Evolutionary conservation across 2,797 vertebrate genomes (phyloP).

Genomic region (Danio kyathit): DNA sequence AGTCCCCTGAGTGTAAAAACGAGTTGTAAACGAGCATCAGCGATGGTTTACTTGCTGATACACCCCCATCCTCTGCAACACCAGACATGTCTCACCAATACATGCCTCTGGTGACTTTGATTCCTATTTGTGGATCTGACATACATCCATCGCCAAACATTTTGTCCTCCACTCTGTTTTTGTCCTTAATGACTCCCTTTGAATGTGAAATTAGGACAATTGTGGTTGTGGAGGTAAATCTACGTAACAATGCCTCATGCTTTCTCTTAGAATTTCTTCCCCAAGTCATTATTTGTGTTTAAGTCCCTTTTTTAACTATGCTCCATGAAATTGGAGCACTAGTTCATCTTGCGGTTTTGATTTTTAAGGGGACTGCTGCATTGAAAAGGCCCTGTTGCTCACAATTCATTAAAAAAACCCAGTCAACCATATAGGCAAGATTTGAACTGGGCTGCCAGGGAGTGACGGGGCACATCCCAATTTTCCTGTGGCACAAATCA

Average conservation of each 20-base stretch:
- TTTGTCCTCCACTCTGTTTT: constrained; percentile 58
- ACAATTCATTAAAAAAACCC: constrained; percentile 75
- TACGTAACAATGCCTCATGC: constrained; percentile 47
- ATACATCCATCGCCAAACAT: constrained; percentile 72
- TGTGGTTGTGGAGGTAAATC: constrained; percentile 30
- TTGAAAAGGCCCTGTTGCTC: constrained; percentile 54
- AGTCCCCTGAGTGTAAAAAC: constrained; percentile 5
- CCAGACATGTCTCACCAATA: constrained; percentile 36
- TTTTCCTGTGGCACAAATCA: constrained; percentile 59
- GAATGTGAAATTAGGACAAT: constrained; percentile 68
- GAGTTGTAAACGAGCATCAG: constrained; percentile 18
- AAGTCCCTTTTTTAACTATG: background rate
- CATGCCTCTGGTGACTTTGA: constrained; percentile 56
- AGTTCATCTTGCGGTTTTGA: constrained; percentile 49
- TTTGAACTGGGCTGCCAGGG: constrained; percentile 67
- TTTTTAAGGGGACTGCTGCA: background rate
- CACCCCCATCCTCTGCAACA: constrained; percentile 12
- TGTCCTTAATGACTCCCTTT: constrained; percentile 69
- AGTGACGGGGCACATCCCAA: constrained; percentile 61
- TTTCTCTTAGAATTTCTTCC: constrained; percentile 13
- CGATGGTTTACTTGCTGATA: constrained; percentile 3
- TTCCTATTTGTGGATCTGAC: constrained; percentile 66
- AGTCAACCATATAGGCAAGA: constrained; percentile 68
- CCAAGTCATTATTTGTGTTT: constrained; percentile 32
- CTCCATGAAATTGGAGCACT: background rate